Conservation (phyloP, 2,797 vertebrate genomes). For the Phrynocephalus forsythii region DNA sequence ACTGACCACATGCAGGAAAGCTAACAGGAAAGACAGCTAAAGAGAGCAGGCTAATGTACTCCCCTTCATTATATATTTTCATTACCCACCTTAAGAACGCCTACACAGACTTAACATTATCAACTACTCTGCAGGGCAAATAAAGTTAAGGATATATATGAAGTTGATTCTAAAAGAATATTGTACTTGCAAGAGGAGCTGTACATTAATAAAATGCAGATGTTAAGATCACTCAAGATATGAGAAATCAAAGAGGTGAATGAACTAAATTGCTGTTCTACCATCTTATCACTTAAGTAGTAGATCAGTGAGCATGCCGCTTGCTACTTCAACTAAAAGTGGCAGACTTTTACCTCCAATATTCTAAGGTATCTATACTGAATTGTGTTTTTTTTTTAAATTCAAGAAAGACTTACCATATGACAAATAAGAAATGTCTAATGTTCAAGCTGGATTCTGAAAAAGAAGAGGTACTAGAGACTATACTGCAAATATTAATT, state of each 20-base stretch:
- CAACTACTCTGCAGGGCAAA: neutral
- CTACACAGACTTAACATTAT: neutral
- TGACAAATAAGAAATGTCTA: too few species aligned
- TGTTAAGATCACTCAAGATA: neutral
- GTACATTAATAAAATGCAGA: neutral
- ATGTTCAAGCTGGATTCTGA: too few species aligned
- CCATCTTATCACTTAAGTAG: neutral
- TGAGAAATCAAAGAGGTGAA: neutral
- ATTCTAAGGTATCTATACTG: slow-evolving; percentile 13
- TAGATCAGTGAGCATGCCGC: neutral
- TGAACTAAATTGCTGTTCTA: slow-evolving; percentile 7
- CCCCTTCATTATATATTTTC: neutral
- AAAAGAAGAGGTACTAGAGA: too few species aligned
- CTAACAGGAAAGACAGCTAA: neutral
- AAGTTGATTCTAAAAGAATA: fast-evolving
- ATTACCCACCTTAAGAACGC: neutral
- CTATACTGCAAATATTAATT: too few species aligned
- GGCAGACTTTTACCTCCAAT: neutral
- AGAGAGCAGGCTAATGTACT: neutral
- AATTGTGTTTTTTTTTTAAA: neutral
- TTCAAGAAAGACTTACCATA: neutral
- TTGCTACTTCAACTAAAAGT: slow-evolving; percentile 13
- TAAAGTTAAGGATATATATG: neutral
- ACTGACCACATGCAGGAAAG: neutral
- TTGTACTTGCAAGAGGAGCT: fast-evolving